Evolutionary conservation across 1,140 invertebrate genomes (phyloP).

Genomic region (Paraescarpia echinospica): DNA sequence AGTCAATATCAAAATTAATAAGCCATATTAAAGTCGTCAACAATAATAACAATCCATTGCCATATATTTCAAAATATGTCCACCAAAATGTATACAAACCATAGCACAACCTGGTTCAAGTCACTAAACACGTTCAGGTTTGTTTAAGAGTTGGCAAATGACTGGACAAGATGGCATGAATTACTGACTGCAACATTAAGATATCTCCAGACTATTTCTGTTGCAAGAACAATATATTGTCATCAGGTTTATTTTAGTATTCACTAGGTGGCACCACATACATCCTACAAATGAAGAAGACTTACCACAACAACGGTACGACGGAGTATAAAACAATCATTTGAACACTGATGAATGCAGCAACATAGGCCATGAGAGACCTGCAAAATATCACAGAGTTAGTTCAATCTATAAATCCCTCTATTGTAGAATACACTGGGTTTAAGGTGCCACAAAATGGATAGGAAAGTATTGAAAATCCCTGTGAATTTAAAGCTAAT

Average conservation of each 20-base stretch:
- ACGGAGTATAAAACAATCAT: constrained; percentile 38
- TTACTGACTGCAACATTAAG: too few species aligned
- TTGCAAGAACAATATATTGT: too few species aligned
- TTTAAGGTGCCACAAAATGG: too few species aligned
- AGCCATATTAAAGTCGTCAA: too few species aligned
- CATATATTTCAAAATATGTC: neutral
- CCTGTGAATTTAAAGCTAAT: too few species aligned
- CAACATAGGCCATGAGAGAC: constrained; percentile 26
- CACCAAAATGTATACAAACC: neutral
- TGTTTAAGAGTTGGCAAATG: too few species aligned
- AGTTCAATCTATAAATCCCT: neutral
- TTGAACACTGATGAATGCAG: constrained; percentile 41
- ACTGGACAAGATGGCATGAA: too few species aligned
- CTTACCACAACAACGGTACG: constrained; percentile 47
- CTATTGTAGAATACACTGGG: too few species aligned
- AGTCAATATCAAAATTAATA: too few species aligned
- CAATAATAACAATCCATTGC: neutral
- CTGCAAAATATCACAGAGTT: neutral
- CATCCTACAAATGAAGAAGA: neutral
- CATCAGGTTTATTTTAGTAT: neutral
- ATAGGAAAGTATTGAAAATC: too few species aligned
- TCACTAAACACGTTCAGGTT: neutral
- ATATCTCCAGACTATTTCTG: too few species aligned
- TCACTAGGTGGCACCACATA: neutral
- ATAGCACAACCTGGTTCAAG: neutral